A percentile compares a stretch with the other conserved stretches of the same genome.
These are phyloP conservation scores for Picus viridis DNA, from an alignment of 2,797 vertebrate genomes.

Conservation along the genomic window DNA sequence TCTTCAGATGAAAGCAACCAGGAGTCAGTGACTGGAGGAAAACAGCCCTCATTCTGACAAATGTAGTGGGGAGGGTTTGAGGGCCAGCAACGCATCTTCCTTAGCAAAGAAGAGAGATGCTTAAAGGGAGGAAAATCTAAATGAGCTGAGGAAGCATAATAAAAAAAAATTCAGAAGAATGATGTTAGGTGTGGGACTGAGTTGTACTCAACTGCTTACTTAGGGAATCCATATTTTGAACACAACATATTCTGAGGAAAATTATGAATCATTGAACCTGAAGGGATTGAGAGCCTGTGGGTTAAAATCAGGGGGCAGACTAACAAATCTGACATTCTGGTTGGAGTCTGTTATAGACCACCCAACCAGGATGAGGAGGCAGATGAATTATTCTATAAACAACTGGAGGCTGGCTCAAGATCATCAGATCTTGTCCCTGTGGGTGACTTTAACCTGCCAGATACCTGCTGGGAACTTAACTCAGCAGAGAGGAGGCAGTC, in stretches of 20 bases:
- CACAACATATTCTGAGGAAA: background rate
- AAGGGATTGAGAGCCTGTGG: no score
- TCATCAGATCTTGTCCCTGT: no score
- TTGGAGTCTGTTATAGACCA: no score
- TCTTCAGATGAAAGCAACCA: background rate
- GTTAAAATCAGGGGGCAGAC: no score
- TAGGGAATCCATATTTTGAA: background rate
- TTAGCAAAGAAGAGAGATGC: background rate
- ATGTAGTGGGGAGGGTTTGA: background rate
- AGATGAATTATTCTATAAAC: no score
- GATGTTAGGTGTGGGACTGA: background rate
- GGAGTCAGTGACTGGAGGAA: background rate
- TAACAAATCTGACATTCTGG: no score
- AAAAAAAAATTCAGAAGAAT: background rate
- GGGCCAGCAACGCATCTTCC: background rate
- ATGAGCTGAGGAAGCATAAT: background rate
- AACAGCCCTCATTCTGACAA: background rate
- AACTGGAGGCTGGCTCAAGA: no score
- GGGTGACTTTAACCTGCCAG: no score
- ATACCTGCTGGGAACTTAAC: no score
- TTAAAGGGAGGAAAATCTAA: background rate
- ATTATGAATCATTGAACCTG: background rate
- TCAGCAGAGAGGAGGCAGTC: no score
- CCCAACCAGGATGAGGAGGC: no score
- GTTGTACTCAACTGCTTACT: background rate